Evolutionary conservation across 1,140 invertebrate species (phyloP), one percentile per base, ranked within the genome.

Genomic region (Musca vetustissima): DNA sequence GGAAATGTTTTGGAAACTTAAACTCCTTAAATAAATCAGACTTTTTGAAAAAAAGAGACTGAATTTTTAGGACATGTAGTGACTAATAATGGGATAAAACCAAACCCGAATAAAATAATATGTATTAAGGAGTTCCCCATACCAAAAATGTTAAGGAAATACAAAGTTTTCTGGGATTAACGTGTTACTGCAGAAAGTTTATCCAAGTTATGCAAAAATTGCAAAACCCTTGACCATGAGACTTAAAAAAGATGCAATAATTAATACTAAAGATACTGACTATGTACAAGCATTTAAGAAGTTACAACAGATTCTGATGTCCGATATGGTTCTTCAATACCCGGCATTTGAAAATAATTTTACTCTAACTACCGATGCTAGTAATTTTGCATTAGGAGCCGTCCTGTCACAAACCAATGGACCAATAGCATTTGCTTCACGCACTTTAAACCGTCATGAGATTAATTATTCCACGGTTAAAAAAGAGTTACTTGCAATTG

Each of bases 1-100:
- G 69, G 61, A 67, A 69, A 77, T 69, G 74, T 85, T 13, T 84
- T 85, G 53, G 24, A 79, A 11, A 72, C 72, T 55, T 76, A 61
- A 71, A 74, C 28, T 65, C 76, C 32, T 49, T 71, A 8, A 52
- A 71, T 66, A 78, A 82, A 71, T 80, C 72, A 55, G 43, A 69
- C 36, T 78, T 79, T 68, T 50, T 50, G 49, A 28, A 28, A 28
- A n/a, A 28, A 28, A 50, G 21, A 53, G 14, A 22, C 52, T 22
- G 52, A 53, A 22, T 53, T 22, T 22, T 24, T 53, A 13, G 52
- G 52, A 14, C 52, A 53, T 53, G 21, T 53, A 4, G 21, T 53
- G 9, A 53, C 52, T 14, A 19, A 21, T 11, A 1, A 22, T 9
- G 52, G 52, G 8, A 53, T 53, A 22, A 53, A 53, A 53, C 52